phyloP scores from a whole-genome alignment of 2,888 invertebrate species.

The Nemotelus pantherinus region DNA sequence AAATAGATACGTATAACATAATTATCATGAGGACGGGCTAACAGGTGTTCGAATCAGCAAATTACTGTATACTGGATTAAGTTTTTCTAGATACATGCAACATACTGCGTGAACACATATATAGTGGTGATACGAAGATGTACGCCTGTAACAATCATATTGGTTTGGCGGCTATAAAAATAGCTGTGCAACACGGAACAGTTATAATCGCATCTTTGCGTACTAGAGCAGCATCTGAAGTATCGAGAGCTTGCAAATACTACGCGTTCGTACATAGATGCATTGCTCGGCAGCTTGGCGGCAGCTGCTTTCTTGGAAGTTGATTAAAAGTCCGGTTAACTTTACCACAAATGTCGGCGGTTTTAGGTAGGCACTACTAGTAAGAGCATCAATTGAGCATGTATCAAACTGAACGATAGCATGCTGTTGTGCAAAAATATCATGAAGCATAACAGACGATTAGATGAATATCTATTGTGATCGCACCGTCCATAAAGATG shows the following conservation, averaged over 20 bases:
- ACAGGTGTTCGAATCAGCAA: conserved; percentile 33
- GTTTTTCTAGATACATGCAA: neutral
- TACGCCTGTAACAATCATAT: conserved; percentile 16
- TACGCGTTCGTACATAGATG: neutral
- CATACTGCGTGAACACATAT: neutral
- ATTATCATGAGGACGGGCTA: conserved; percentile 15
- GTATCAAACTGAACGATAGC: no score
- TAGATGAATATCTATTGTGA: neutral
- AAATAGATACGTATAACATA: conserved; percentile 15
- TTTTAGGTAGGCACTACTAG: neutral
- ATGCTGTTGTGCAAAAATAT: neutral
- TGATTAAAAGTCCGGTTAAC: conserved; percentile 41
- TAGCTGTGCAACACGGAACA: conserved; percentile 20
- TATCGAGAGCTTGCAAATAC: neutral
- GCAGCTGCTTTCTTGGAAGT: conserved; percentile 19
- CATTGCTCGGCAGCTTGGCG: neutral
- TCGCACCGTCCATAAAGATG: neutral
- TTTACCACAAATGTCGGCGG: conserved; percentile 14
- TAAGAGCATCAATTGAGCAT: neutral
- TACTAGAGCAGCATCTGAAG: conserved; percentile 2
- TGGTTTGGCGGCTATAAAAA: conserved; percentile 33
- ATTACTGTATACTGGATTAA: conserved; percentile 35
- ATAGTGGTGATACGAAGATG: neutral
- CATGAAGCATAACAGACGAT: neutral
- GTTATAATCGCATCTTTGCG: conserved; percentile 29